A percentile compares a stretch with the other conserved stretches of the same genome.
Conservation (phyloP, 2,888 invertebrate species). For the Tetrapedia diversipes region DNA sequence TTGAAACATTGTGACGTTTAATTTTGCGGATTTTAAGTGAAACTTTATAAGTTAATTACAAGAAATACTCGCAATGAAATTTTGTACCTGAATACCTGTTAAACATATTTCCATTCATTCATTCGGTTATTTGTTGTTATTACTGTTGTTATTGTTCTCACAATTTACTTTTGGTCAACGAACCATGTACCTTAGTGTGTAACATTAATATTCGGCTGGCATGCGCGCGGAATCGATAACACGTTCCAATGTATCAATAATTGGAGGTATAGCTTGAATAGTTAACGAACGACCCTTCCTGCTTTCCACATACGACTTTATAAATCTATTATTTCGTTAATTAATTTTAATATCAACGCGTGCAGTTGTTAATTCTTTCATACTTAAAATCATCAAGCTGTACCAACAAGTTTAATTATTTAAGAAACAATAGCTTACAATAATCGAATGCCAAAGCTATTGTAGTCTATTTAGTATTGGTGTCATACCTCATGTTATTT, state of each 20-base stretch:
- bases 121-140: neutral
- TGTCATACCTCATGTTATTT: neutral
- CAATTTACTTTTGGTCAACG: constrained; percentile 3
- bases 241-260: constrained; percentile 55
- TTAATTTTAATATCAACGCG: neutral
- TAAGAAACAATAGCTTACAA: neutral
- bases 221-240: constrained; percentile 22
- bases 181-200: constrained; percentile 9
- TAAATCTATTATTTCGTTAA: neutral
- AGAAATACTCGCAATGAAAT: neutral
- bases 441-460: neutral
- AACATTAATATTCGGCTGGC: constrained; percentile 51
- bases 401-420: neutral
- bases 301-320: neutral
- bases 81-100: neutral
- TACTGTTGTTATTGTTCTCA: neutral
- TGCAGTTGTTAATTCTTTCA: neutral
- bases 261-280: constrained; percentile 40
- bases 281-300: constrained; percentile 30
- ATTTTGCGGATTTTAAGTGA: neutral
- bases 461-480: neutral
- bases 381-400: neutral
- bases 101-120: neutral
- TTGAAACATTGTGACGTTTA: neutral
- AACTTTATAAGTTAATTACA: neutral